Base-by-base conservation (phyloP, 2,888 invertebrate species). In the Scaptomyza parva region DNA sequence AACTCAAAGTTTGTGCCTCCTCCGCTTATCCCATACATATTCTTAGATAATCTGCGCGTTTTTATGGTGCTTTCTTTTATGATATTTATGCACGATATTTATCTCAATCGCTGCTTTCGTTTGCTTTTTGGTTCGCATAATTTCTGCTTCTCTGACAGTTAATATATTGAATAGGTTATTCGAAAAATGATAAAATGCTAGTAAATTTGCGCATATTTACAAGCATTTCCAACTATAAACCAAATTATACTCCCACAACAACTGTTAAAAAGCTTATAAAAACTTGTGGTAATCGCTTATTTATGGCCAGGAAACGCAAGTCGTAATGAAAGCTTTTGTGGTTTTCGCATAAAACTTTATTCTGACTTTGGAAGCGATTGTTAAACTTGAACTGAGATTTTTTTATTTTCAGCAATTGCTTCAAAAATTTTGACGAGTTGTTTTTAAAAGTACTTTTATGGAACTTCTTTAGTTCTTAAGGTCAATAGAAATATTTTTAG, bases 71-170 rank as follows among this genome's bases (percentile, higher is more conserved):
- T 71, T 74, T 77, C 85, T 80, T 78, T 80, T 84, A 84, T 80
- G 81, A 80, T 80, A 84, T 80, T 80, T 80, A 80, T 84, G 70
- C 79, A 60, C 63, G 81, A 80, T 80, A 71, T 84, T 84, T 84
- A 80, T 80, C 80, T 84, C 81, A 84, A 80, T 80, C 78, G 74
- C 53, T 68, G 63, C 51, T 37, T 63, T 60, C 70, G 50, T 63
- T 68, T 47, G 35, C 47, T 18, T 54, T 72, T 9, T n/a, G 35
- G 47, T 28, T 12, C 37, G n/a, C 33, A 41, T 80, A 60, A 78
- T 82, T 80, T 63, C 73, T 57, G 59, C n/a, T 9, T 44, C 52
- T 50, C 35, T 72, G 79, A 71, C 83, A 83, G 84, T 79, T 79
- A 83, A 79, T 86, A 73, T 75, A 86, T 75, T 75, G 84, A 79